Conservation (phyloP, 2,797 vertebrate genomes). For the Gadopsis bispinosus region DNA sequence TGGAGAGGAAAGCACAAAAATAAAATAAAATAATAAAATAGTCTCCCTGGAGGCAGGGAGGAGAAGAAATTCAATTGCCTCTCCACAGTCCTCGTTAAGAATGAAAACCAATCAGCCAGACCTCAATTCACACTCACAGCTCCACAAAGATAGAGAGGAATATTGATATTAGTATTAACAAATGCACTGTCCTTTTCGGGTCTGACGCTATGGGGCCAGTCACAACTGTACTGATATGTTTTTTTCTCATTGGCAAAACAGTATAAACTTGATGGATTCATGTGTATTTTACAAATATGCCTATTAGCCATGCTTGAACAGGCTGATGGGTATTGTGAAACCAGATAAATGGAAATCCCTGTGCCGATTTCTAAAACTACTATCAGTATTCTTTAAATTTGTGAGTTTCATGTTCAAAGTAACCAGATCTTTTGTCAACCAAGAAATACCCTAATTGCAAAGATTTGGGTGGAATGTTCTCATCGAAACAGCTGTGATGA, state of each 20-base stretch:
- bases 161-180: constrained; percentile 74
- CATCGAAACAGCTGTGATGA: constrained; percentile 41
- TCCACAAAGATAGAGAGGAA: constrained; percentile 66
- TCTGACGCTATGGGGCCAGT: constrained; percentile 33
- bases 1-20: constrained; percentile 71
- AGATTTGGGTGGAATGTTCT: constrained; percentile 35
- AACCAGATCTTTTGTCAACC: constrained; percentile 37
- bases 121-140: constrained; percentile 64
- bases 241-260: constrained; percentile 32
- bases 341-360: constrained; percentile 36
- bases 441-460: constrained; percentile 47
- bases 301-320: constrained; percentile 43
- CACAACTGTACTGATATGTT: constrained; percentile 56
- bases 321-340: constrained; percentile 36
- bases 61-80: constrained; percentile 80
- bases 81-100: constrained; percentile 72
- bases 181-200: constrained; percentile 56
- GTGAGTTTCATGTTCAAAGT: constrained; percentile 30
- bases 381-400: constrained; percentile 21
- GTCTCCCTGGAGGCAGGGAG: constrained; percentile 66
- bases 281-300: constrained; percentile 51
- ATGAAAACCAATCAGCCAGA: constrained; percentile 77
- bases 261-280: constrained; percentile 48
- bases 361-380: constrained; percentile 5
- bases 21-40: constrained; percentile 48